phyloP scores from a whole-genome alignment of 2,797 vertebrate genomes.

The Melanotaenia nigrans region DNA sequence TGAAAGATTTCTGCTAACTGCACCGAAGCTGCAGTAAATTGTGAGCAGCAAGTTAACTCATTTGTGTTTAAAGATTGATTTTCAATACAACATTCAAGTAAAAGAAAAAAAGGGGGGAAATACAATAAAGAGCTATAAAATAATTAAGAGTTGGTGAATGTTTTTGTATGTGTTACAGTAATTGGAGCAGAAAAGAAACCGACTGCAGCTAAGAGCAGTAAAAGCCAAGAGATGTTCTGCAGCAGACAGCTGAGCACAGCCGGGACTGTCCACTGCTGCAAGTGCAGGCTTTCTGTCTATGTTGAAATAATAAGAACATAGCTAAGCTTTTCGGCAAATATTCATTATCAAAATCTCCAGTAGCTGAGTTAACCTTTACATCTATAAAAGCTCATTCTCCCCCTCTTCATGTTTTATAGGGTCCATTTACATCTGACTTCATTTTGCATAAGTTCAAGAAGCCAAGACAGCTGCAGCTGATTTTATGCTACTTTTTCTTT shows the following conservation, averaged over 20 bases:
- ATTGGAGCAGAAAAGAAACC: background rate
- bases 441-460: background rate
- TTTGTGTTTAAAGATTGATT: slow-evolving; percentile 6
- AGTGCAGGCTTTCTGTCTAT: background rate
- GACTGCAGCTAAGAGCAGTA: background rate
- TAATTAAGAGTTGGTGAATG: background rate
- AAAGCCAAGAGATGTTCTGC: background rate
- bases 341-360: background rate
- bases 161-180: background rate
- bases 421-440: background rate
- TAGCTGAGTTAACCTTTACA: background rate
- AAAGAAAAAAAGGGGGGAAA: background rate
- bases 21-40: slow-evolving; percentile 8
- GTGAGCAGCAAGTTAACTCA: background rate
- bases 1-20: slow-evolving; percentile 10
- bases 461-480: slow-evolving; percentile 7
- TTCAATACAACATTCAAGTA: background rate
- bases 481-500: background rate
- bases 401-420: background rate
- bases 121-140: background rate
- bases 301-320: background rate
- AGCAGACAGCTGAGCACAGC: background rate
- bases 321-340: background rate
- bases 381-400: background rate
- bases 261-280: background rate